Percentiles rank a stretch among this genome's conserved stretches.
These are phyloP conservation scores for Pristionchus arcanus DNA, from an alignment of 2,888 invertebrate genomes.

Conservation along the genomic window DNA sequence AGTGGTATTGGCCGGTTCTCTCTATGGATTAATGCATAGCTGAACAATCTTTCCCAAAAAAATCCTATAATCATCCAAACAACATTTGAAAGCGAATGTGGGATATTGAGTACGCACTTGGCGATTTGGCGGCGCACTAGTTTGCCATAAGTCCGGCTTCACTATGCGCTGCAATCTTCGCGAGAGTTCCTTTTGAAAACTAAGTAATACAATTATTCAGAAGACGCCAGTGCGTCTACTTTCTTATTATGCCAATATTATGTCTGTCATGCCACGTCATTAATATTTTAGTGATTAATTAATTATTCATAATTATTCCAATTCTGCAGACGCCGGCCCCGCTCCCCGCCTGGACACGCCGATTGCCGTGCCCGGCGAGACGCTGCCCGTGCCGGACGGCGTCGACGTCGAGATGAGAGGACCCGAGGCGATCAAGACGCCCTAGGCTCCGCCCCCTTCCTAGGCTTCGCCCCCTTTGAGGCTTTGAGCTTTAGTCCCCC, in stretches of 20 bases:
- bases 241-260: background rate
- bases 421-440: background rate
- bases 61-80: too few relatives aligned
- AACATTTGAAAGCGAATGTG: too few relatives aligned
- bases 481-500: background rate
- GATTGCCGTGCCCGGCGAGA: constrained; percentile 21
- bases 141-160: background rate
- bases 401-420: constrained; percentile 38
- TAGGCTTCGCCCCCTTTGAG: background rate
- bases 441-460: background rate
- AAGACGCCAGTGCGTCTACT: background rate
- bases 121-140: too few relatives aligned
- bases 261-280: too few relatives aligned
- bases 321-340: background rate
- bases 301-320: too few relatives aligned
- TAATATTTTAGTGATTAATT: background rate
- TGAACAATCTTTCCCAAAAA: too few relatives aligned
- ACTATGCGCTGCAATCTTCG: background rate
- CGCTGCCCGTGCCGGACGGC: constrained; percentile 29
- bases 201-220: background rate
- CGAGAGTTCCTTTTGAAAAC: too few relatives aligned
- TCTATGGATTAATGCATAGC: too few relatives aligned
- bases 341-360: constrained; percentile 18
- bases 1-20: too few relatives aligned
- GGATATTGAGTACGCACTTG: too few relatives aligned